Base-by-base conservation (phyloP, 2,888 invertebrate genomes). In the Parascotia fuliginaria region DNA sequence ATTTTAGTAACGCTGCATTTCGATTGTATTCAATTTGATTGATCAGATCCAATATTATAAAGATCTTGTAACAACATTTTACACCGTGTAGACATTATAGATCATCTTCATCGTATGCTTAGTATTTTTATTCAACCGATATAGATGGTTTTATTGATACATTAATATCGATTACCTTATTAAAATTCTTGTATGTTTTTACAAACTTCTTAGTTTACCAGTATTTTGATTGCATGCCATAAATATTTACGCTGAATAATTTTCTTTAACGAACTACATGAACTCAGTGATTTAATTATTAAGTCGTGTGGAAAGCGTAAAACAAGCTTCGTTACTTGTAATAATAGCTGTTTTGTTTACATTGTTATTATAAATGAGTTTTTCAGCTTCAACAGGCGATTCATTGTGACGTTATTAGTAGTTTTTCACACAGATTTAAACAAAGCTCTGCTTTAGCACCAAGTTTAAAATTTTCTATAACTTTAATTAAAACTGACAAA, bases 1-100 rank as follows among this genome's bases (percentile, higher is more conserved):
- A 55, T 50, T 54, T 42, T 34, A 49, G 45, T 52, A 60, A 38
- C 19, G 11, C 42, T 67, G 55, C 43, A 63, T 65, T 65, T 64
- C 55, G 60, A 52, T 53, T 49, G 33, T 46, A 42, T 16, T 15
- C 38, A 29, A 37, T 49, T 19, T 42, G 44, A 60, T 67, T 63
- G 48, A 39, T 55, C 39, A 36, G 37, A 42, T 44, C 29, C 22
- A 6, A 41, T 50, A 34, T 48, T 48, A 38, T 37, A 36, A 37
- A 33, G 24, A 43, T 39, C 32, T 51, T 54, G 48, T 52, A 38
- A 34, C 54, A 16, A 9, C 7, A 6, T 24, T 24, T 1, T 7
- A 24, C 24, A 7, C 7, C 24, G 24, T 24, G 24, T 24, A 24
- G 6, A 24, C 24, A 24, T 24, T 9, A 24, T 24, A 7, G 7